A percentile compares a stretch with the other conserved stretches of the same genome.
Evolutionary conservation across 2,113 vertebrate genomes (phyloP).

Genomic region (Psettodes erumei): DNA sequence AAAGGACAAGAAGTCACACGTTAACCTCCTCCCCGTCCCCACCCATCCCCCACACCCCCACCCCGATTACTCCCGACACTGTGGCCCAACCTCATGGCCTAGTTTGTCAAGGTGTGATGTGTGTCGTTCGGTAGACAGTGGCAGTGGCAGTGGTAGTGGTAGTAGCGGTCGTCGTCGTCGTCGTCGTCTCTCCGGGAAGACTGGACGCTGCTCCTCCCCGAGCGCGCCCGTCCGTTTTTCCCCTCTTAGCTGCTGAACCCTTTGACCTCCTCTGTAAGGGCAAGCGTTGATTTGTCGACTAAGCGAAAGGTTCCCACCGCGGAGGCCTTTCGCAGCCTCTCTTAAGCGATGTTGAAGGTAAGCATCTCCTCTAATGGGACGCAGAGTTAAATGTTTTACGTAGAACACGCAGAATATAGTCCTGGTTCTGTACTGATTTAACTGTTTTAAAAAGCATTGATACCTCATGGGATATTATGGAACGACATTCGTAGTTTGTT

Average conservation of each 20-base stretch:
- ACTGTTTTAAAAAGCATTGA: slow-evolving; percentile 70
- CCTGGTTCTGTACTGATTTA: slow-evolving; percentile 56
- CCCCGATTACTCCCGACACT: slow-evolving; percentile 64
- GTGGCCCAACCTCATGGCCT: slow-evolving; percentile 89
- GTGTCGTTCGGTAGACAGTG: slow-evolving; percentile 75
- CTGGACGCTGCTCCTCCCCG: slow-evolving; percentile 23
- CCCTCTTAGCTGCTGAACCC: slow-evolving; percentile 63
- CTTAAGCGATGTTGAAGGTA: slow-evolving; percentile 25
- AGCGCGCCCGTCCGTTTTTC: slow-evolving; percentile 39
- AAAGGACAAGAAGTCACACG: slow-evolving; percentile 92
- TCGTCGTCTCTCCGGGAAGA: slow-evolving; percentile 50
- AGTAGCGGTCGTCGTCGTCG: no score
- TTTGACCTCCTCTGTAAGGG: slow-evolving; percentile 54
- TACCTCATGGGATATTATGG: slow-evolving; percentile 75
- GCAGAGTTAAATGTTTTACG: slow-evolving; percentile 55
- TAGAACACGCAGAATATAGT: slow-evolving; percentile 44
- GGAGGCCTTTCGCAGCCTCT: neutral
- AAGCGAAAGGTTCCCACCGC: slow-evolving; percentile 19
- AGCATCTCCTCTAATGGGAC: slow-evolving; percentile 34
- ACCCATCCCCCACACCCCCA: no score
- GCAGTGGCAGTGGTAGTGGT: slow-evolving; percentile 51
- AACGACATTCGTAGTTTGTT: slow-evolving; percentile 70
- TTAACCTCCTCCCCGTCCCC: slow-evolving; percentile 54
- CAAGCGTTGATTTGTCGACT: slow-evolving; percentile 2
- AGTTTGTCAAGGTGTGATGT: slow-evolving; percentile 85